Base-by-base conservation (phyloP, 2,113 vertebrate species). In the Illadopsis cleaveri region DNA sequence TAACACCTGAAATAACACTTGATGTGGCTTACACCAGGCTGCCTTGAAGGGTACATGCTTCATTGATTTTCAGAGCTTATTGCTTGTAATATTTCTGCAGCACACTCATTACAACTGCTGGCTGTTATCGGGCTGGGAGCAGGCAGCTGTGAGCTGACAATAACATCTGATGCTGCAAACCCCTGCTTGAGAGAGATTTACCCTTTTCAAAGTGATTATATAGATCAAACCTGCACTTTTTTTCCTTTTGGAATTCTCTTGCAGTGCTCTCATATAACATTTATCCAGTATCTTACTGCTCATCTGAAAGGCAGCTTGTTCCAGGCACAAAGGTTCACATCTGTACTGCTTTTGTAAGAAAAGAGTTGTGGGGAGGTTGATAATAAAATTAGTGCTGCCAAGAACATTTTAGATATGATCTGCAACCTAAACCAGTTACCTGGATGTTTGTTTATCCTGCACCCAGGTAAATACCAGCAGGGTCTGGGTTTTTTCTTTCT, bases 141-240 rank as follows among this genome's bases (percentile, higher is more conserved):
- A 95, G 72, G 68, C 77, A 84, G 89, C 81, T 68, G 89, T 47
- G 90, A 88, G 87, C 66, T 91, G 71, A 88, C 85, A 83, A 24
- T 80, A 81, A 48, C 79, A 60, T 42, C 88, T 86, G 93, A 80
- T 24, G 25, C 80, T 62, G 51, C 40, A 11, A 48, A 61, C 20
- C 25, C 44, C 0, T 0, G 50, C 22, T 8, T 77, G 66, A 66
- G 61, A 28, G 71, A 90, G 45, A 47, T 50, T 90, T 37, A 73
- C 51, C 68, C 56, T 80, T 90, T 68, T 21, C 51, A 20, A 40
- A 81, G 60, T 15, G 56, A 44, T 83, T 81, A 51, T 44, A 51
- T 15, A 60, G 75, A 80, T 73, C 42, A 73, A 69, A 90, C 12
- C 66, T 56, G 50, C 68, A 20, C 21, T n/a, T 70, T 70, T n/a